phyloP scores from a whole-genome alignment of 92 coral and sea anemone species.

The Porites divaricata region DNA sequence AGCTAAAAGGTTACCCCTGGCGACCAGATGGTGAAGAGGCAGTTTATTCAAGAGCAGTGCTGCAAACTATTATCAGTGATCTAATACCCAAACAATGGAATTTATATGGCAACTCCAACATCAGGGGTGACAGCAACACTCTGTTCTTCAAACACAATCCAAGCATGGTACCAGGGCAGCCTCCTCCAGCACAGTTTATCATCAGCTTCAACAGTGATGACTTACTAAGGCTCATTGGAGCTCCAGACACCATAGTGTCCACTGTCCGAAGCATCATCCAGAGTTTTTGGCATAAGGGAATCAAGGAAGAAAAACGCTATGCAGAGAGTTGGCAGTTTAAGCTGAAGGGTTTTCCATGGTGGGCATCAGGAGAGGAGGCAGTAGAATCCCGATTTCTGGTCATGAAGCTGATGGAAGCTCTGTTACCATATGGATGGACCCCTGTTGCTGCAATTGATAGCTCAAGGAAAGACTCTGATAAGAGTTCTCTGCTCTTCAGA shows the following conservation, averaged over 20 bases:
- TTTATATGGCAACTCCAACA: slow-evolving; percentile 30
- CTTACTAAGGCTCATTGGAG: slow-evolving; percentile 57
- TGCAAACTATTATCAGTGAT: slow-evolving; percentile 43
- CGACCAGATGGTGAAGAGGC: slow-evolving; percentile 43
- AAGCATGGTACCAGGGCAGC: slow-evolving; percentile 19
- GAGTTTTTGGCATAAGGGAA: slow-evolving; percentile 55
- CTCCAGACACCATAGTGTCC: slow-evolving; percentile 50
- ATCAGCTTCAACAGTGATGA: slow-evolving; percentile 66
- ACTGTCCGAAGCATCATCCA: slow-evolving; percentile 55
- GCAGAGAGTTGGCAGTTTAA: slow-evolving; percentile 77
- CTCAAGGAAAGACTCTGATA: slow-evolving; percentile 52
- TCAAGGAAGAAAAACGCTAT: slow-evolving; percentile 52
- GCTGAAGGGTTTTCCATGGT: slow-evolving; percentile 81
- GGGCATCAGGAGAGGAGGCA: slow-evolving; percentile 69
- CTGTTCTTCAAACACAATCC: slow-evolving; percentile 74
- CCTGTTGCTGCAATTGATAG: slow-evolving; percentile 61
- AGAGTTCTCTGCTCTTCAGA: slow-evolving; percentile 64
- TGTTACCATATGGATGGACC: slow-evolving; percentile 78
- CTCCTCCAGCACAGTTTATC: slow-evolving; percentile 31
- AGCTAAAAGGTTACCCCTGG: slow-evolving; percentile 77
- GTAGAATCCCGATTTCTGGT: slow-evolving; percentile 72
- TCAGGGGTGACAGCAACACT: slow-evolving; percentile 50
- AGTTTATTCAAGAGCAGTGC: slow-evolving; percentile 46
- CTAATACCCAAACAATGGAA: slow-evolving; percentile 14
- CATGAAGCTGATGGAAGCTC: slow-evolving; percentile 72